Conservation (phyloP, 2,113 vertebrate species). For the Malurus cyaneus region DNA sequence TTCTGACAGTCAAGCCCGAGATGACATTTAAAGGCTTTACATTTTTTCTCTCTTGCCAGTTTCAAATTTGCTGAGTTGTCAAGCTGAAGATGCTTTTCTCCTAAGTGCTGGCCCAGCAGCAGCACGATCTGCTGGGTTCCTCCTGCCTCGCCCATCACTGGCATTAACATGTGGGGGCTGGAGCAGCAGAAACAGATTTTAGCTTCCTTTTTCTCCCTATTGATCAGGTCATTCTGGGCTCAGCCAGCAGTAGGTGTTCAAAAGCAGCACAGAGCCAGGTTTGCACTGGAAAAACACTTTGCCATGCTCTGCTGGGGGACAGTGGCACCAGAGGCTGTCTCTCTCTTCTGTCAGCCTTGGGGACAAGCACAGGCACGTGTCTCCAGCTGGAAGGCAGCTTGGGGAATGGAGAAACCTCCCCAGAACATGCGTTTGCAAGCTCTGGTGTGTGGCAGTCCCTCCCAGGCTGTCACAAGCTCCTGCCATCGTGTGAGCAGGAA, state of each 20-base stretch:
- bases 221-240: neutral
- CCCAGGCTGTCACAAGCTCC: neutral
- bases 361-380: neutral
- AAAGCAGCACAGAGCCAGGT: neutral
- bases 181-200: neutral
- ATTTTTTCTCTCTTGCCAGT: neutral
- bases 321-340: neutral
- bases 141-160: neutral
- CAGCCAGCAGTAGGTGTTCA: neutral
- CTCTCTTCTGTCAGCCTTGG: neutral
- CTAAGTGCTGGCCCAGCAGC: neutral
- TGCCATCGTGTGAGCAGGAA: neutral
- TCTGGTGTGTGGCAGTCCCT: neutral
- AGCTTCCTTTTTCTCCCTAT: neutral
- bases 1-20: neutral
- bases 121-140: neutral
- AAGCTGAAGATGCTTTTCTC: slow-evolving; percentile 18
- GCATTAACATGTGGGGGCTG: neutral
- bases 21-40: slow-evolving; percentile 28
- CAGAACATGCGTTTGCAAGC: neutral
- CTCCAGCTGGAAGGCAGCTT: neutral
- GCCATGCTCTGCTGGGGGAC: neutral
- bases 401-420: neutral
- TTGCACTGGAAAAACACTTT: neutral
- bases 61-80: slow-evolving; percentile 50